Conservation (phyloP, 2,797 vertebrate species). For the Gila robusta region DNA sequence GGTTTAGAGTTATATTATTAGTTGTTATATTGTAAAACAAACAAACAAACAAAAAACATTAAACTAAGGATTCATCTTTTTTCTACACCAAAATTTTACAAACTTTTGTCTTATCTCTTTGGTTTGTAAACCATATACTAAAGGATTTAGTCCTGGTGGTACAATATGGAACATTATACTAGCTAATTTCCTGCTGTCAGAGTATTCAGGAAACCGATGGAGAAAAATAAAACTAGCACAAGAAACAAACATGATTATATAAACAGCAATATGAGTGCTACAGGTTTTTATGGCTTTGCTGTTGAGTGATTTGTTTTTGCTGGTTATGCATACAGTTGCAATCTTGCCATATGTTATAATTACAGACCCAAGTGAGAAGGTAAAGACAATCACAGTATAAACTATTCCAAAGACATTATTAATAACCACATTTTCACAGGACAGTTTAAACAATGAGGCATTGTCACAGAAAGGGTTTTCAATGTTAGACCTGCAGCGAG, state of each 20-base stretch:
- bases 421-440: conserved; percentile 73
- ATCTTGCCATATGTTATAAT: conserved; percentile 75
- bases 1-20: background rate
- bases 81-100: conserved; percentile 27
- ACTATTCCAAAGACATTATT: conserved; percentile 81
- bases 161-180: conserved; percentile 59
- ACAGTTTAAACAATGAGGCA: conserved; percentile 82
- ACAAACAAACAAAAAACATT: background rate
- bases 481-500: conserved; percentile 74
- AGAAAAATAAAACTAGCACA: conserved; percentile 46
- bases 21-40: background rate
- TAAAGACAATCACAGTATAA: conserved; percentile 66
- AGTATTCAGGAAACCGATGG: conserved; percentile 60
- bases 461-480: conserved; percentile 83
- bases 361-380: conserved; percentile 68
- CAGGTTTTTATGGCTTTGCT: conserved; percentile 74
- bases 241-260: conserved; percentile 59
- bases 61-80: conserved; percentile 19
- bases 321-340: conserved; percentile 67
- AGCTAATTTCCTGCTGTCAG: conserved; percentile 52
- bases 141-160: conserved; percentile 59
- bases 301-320: conserved; percentile 64
- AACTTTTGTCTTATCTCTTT: conserved; percentile 60
- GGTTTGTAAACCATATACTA: conserved; percentile 67
- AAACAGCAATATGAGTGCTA: conserved; percentile 66